Evolutionary conservation across 2,113 vertebrate species (phyloP), one percentile per base, ranked within the genome.

Genomic region (Balaeniceps rex): DNA sequence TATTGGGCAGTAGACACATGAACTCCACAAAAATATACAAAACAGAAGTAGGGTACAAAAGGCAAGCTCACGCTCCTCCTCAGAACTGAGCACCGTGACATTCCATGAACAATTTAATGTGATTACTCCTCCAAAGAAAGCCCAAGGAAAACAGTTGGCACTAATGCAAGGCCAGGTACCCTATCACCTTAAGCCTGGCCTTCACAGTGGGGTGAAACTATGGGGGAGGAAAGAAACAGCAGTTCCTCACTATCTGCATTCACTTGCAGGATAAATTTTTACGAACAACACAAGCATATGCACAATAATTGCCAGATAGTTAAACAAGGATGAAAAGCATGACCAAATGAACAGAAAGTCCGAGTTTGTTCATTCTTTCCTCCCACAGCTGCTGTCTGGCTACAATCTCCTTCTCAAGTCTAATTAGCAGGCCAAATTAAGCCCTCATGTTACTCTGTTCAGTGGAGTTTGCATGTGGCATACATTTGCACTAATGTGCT

Each of bases 21-120:
- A 92, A 91, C 78, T 93, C 94, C 90, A 96, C 84, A 97, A 97
- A 96, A 97, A 96, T 77, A 95, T 88, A 95, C 94, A 93, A 93
- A 97, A 80, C 63, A 97, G 95, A 97, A 93, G 72, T 33, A 76
- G 83, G 69, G 63, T 96, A 94, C 92, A 95, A 96, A 97, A 97
- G 94, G 61, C 88, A 96, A 97, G 54, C 4, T 19, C 19, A 64
- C 12, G 6, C 19, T 85, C 68, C 82, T 96, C 71, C 95, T 96
- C 69, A 88, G 87, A 97, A 96, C 77, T 54, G 42, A 97, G 58
- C 42, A 72, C 44, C 7, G 2, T 94, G 96, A 79, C 28, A 93
- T 96, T 90, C 85, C 76, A 76, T 87, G 69, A 94, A 97, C 95
- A 97, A 97, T 96, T 96, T 95, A 94, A 95, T 57, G 69, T 83